These are phyloP conservation scores for Tanaodytes sp. DNA, from an alignment of 2,888 invertebrate genomes.

Conservation along the genomic window DNA sequence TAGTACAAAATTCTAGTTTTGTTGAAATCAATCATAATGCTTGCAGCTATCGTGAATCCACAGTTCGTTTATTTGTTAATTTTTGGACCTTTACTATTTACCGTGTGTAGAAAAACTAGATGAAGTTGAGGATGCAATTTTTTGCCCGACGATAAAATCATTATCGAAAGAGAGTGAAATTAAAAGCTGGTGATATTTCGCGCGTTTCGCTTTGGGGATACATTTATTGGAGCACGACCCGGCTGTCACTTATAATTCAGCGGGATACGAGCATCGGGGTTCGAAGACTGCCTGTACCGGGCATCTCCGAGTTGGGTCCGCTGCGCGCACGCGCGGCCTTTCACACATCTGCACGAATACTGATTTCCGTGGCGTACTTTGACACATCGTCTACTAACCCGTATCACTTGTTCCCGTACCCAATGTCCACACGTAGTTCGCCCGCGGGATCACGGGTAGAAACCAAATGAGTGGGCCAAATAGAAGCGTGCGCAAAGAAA, in stretches of 20 bases:
- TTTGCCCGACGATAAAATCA: too few relatives aligned
- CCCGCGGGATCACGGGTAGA: conserved; percentile 29
- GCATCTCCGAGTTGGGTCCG: conserved; percentile 4
- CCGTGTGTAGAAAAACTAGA: too few relatives aligned
- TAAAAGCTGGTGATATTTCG: too few relatives aligned
- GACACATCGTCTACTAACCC: conserved; percentile 45
- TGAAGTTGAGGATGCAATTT: too few relatives aligned
- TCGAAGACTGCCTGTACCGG: conserved; percentile 32
- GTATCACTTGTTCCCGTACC: conserved; percentile 36
- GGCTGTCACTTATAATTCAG: conserved; percentile 38
- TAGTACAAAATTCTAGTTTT: too few relatives aligned
- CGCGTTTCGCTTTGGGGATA: too few relatives aligned
- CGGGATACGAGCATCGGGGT: conserved; percentile 20
- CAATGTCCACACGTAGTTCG: conserved; percentile 43
- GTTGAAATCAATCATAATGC: too few relatives aligned
- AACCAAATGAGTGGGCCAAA: conserved; percentile 45
- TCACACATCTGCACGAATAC: conserved; percentile 40
- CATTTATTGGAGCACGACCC: conserved; percentile 31
- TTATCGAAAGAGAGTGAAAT: too few relatives aligned
- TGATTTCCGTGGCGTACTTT: conserved; percentile 49
- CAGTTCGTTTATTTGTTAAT: too few relatives aligned
- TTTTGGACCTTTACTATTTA: too few relatives aligned
- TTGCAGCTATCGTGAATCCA: too few relatives aligned
- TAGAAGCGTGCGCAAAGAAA: conserved; percentile 17
- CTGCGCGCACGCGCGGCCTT: conserved; percentile 28